phyloP scores from a whole-genome alignment of 2,888 invertebrate genomes.

The Drosophila emarginata region DNA sequence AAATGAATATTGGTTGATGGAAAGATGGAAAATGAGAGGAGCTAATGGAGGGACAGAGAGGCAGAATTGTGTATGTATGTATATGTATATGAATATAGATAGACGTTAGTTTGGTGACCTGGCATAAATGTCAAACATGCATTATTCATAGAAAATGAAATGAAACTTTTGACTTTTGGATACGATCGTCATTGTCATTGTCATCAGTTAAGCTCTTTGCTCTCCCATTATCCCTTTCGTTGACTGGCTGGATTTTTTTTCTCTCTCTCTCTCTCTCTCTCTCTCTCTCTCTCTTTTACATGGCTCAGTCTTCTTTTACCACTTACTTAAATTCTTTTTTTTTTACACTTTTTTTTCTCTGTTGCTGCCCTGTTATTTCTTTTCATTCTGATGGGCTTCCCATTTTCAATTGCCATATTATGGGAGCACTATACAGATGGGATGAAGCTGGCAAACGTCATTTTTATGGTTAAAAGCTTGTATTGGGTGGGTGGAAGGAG shows the following conservation, averaged over 20 bases:
- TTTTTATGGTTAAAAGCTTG: neutral
- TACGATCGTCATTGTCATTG: conserved; percentile 2
- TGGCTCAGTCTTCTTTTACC: conserved; percentile 5
- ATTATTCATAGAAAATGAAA: conserved; percentile 2
- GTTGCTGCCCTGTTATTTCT: neutral
- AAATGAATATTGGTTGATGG: conserved; percentile 48
- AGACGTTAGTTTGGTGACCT: conserved; percentile 5
- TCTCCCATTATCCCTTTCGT: neutral
- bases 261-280: neutral
- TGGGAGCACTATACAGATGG: neutral
- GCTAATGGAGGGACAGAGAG: neutral
- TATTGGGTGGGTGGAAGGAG: neutral
- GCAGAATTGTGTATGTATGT: neutral
- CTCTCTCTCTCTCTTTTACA: too few relatives aligned
- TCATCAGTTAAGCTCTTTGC: neutral
- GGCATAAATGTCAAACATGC: conserved; percentile 1
- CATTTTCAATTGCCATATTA: conserved; percentile 8
- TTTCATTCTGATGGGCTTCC: neutral
- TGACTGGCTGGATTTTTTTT: neutral
- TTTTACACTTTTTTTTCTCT: neutral
- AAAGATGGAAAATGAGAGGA: neutral
- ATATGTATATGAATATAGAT: neutral
- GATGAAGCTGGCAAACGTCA: neutral
- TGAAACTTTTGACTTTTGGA: conserved; percentile 4
- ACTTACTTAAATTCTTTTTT: conserved; percentile 2